These are phyloP conservation scores for Myoxocephalus aenaeus DNA, from an alignment of 2,797 vertebrate genomes.

Conservation along the genomic window DNA sequence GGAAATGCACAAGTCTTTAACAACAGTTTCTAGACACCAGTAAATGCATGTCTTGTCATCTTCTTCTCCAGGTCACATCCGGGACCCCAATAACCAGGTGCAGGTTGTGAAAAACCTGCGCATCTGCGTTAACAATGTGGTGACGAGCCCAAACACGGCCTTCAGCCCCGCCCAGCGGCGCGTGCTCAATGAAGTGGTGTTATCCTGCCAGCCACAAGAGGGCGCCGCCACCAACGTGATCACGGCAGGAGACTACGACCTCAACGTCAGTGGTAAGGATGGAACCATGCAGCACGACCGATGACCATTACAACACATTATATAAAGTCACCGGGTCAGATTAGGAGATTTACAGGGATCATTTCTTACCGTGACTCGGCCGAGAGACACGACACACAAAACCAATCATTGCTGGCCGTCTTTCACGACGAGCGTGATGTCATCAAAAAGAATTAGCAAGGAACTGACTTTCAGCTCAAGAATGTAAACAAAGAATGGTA, in stretches of 20 bases:
- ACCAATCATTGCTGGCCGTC: background rate
- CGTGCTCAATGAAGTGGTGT: constrained; percentile 91
- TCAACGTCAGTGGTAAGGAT: constrained; percentile 93
- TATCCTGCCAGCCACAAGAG: constrained; percentile 92
- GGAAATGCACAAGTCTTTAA: background rate
- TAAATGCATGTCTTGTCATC: background rate
- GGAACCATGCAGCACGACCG: background rate
- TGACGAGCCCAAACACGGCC: constrained; percentile 85
- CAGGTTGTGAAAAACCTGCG: constrained; percentile 96
- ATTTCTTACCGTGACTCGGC: background rate
- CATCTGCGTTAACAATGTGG: constrained; percentile 92
- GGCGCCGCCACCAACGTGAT: constrained; percentile 89
- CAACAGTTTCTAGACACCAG: background rate
- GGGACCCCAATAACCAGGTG: constrained; percentile 97
- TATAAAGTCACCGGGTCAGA: background rate
- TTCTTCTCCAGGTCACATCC: constrained; percentile 89
- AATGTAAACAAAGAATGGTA: background rate
- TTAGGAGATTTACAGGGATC: background rate
- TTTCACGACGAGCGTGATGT: no score
- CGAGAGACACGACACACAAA: background rate
- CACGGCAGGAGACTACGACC: constrained; percentile 94
- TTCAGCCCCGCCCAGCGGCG: constrained; percentile 74
- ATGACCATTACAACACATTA: background rate
- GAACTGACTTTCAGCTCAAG: background rate
- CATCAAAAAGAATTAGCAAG: background rate